Conservation (phyloP, 2,113 vertebrate genomes). For the Pyrgilauda ruficollis region DNA sequence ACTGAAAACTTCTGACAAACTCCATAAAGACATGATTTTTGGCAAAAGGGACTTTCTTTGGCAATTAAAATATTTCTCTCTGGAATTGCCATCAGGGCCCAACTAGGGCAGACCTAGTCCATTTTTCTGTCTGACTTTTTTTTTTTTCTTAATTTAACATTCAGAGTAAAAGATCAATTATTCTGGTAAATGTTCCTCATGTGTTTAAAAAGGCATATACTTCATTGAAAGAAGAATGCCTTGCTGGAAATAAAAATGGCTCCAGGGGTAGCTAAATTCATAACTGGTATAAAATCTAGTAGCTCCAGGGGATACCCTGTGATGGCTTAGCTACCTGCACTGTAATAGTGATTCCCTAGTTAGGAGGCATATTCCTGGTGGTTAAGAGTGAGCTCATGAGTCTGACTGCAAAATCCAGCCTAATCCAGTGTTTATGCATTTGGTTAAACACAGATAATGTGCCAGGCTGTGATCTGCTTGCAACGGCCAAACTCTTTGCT, state of each 20-base stretch:
- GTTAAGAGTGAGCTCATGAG: not conserved
- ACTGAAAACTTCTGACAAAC: conserved; percentile 57
- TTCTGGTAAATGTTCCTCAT: not conserved
- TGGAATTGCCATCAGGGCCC: conserved; percentile 53
- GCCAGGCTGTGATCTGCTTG: not conserved
- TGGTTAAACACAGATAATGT: not conserved
- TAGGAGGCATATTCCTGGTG: not conserved
- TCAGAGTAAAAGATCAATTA: conserved; percentile 24
- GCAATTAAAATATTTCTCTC: conserved; percentile 70
- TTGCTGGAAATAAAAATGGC: not conserved
- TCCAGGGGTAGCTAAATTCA: not conserved
- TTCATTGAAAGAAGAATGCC: not conserved
- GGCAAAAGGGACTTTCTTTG: conserved; percentile 53
- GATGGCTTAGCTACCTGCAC: not conserved
- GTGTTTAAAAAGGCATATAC: not conserved
- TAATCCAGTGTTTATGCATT: not conserved
- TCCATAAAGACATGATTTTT: conserved; percentile 61
- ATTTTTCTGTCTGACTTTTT: conserved; percentile 48
- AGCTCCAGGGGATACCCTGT: not conserved
- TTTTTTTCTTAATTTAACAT: conserved; percentile 6
- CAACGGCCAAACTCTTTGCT: not conserved
- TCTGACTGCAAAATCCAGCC: not conserved
- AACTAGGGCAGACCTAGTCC: conserved; percentile 21
- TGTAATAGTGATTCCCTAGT: not conserved
- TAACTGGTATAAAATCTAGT: not conserved